Evolutionary conservation across 1,140 invertebrate species (phyloP), one percentile per base, ranked within the genome.

Genomic region (Teleopsis dalmanni): DNA sequence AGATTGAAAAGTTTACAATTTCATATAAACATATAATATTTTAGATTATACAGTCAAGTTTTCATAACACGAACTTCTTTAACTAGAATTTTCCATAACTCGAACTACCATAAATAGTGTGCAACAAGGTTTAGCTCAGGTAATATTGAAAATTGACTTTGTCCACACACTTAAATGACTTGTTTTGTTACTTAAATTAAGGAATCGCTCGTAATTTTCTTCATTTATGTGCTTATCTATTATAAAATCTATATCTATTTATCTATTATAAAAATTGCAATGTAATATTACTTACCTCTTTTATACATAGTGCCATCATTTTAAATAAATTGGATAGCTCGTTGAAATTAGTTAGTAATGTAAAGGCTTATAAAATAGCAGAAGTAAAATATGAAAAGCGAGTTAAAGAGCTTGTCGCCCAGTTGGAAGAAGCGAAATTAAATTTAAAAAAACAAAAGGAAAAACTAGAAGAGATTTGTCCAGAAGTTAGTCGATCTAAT

Each of bases 281-380:
- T 13, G 11, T 29, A 26, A 19, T 42, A 35, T 42, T n/a, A 25
- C 11, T 35, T 36, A 29, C 23, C 18, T 33, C 16, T 11, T 44
- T 35, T 40, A n/a, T 26, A 50, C 31, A 1, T 27, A 67, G 65
- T 6, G 38, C 31, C 16, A 59, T 55, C 34, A 65, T 69, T 53
- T 49, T 69, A 4, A 18, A 45, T 1, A 58, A 64, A 44, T 43
- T 69, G 14, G 59, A 68, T 10, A 69, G 63, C 36, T 62, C 63
- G 0, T 29, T 65, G 35, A 22, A 46, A 16, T 36, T 69, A 53
- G 65, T 69, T 10, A 53, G 57, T 19, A 59, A 65, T 35, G 63
- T 57, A 18, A 62, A 53, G 36, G 47, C 40, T 34, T 57, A 60
- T 0, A 69, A 69, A 50, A 53, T 52, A 3, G 48, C 52, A 13